phyloP scores from a whole-genome alignment of 92 coral and sea anemone species.

The Heteractis magnifica region DNA sequence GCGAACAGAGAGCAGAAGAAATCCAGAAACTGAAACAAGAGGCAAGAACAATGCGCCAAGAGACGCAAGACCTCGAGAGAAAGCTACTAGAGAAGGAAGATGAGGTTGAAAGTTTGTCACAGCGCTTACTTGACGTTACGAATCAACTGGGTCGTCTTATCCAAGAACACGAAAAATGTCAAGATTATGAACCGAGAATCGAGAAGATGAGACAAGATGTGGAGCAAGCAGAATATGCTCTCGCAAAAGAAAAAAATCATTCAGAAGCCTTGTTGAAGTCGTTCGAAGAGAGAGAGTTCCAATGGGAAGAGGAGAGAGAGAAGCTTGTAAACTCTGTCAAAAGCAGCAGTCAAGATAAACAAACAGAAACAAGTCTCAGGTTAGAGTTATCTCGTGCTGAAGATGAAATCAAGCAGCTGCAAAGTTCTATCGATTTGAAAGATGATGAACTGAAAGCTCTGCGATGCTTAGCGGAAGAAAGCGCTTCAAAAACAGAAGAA shows the following conservation, averaged over 20 bases:
- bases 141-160: constrained; percentile 45
- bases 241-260: constrained; percentile 52
- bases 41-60: constrained; percentile 32
- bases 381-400: constrained; percentile 43
- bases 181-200: constrained; percentile 27
- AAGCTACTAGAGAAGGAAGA: constrained; percentile 58
- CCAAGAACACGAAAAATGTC: constrained; percentile 51
- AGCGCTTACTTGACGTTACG: constrained; percentile 32
- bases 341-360: background rate
- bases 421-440: constrained; percentile 23
- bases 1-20: background rate
- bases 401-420: constrained; percentile 37
- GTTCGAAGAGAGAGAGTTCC: constrained; percentile 61
- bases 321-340: constrained; percentile 23
- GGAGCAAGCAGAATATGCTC: constrained; percentile 48
- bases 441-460: constrained; percentile 31
- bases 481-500: constrained; percentile 21
- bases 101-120: constrained; percentile 46
- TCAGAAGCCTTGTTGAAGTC: constrained; percentile 52
- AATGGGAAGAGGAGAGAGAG: constrained; percentile 62
- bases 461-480: constrained; percentile 19
- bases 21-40: constrained; percentile 39
- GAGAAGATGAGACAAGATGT: constrained; percentile 53
- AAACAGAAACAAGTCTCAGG: constrained; percentile 11
- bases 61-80: constrained; percentile 46